Evolutionary conservation across 2,797 vertebrate genomes (phyloP).

Genomic region (Ctenochaetus hawaiiensis): DNA sequence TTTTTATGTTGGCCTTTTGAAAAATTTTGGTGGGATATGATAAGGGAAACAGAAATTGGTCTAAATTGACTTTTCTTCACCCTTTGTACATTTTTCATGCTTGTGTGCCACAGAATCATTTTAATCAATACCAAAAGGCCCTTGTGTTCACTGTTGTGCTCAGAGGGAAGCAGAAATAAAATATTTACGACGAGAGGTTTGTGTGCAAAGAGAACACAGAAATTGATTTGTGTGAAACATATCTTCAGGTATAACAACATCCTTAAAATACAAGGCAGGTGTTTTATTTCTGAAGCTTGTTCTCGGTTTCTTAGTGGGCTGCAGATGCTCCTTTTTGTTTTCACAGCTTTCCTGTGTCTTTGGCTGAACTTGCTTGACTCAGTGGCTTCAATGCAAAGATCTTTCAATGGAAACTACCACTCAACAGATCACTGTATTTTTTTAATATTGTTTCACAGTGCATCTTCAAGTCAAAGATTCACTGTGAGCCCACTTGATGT

Average conservation of each 20-base stretch:
- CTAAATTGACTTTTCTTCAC: not conserved
- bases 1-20: not conserved
- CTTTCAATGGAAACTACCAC: not conserved
- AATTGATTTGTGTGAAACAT: not conserved
- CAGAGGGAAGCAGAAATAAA: no score
- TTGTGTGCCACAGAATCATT: no score
- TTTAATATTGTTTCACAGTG: conserved; percentile 11
- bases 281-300: conserved; percentile 5
- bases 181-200: no score
- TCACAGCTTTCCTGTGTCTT: conserved; percentile 4
- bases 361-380: conserved; percentile 5
- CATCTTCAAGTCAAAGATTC: not conserved
- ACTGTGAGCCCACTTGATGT: not conserved
- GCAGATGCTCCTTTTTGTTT: not conserved
- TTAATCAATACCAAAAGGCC: no score
- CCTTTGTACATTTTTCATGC: no score
- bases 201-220: not conserved
- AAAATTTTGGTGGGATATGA: not conserved
- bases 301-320: not conserved
- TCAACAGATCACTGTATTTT: not conserved
- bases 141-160: no score
- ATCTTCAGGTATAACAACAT: no score
- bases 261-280: not conserved
- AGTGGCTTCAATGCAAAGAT: not conserved
- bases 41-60: not conserved